Evolutionary conservation across 2,888 invertebrate genomes (phyloP).

Genomic region (Cryptocephalus primarius): DNA sequence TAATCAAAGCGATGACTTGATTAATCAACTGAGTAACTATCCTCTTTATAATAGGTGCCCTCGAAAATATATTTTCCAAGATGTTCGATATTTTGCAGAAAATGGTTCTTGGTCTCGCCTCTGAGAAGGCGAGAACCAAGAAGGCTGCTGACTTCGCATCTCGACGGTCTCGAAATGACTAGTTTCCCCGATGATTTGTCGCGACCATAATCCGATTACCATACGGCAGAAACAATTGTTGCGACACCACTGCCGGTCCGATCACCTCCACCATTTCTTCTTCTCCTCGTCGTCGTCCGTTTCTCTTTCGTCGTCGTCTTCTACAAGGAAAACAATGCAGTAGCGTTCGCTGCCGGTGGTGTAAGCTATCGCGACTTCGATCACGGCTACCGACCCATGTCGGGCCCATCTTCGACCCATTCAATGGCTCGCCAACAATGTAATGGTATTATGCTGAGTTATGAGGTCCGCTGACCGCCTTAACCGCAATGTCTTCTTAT

Average conservation of each 20-base stretch:
- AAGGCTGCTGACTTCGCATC: too few species aligned
- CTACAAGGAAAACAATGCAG: conserved; percentile 14
- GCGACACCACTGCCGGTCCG: background rate
- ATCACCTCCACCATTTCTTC: background rate
- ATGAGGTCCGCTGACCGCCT: conserved; percentile 22
- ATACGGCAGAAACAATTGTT: background rate
- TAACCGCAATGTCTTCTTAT: conserved; percentile 17
- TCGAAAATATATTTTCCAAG: background rate
- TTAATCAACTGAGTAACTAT: too few species aligned
- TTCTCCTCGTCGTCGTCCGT: background rate
- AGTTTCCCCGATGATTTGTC: too few species aligned
- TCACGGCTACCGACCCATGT: conserved; percentile 30
- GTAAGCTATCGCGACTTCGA: conserved; percentile 28
- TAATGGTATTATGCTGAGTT: conserved; percentile 32
- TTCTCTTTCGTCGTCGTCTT: background rate
- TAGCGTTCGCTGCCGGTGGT: conserved; percentile 25
- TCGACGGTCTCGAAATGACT: too few species aligned
- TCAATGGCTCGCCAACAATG: conserved; percentile 30
- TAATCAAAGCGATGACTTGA: too few species aligned
- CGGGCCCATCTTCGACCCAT: conserved; percentile 28
- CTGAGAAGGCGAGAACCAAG: too few species aligned
- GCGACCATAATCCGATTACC: too few species aligned
- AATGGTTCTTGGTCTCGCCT: too few species aligned
- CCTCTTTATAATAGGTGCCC: too few species aligned
- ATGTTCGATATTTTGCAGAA: too few species aligned